Evolutionary conservation across 2,888 invertebrate genomes (phyloP).

Genomic region (Colostygia pectinataria): DNA sequence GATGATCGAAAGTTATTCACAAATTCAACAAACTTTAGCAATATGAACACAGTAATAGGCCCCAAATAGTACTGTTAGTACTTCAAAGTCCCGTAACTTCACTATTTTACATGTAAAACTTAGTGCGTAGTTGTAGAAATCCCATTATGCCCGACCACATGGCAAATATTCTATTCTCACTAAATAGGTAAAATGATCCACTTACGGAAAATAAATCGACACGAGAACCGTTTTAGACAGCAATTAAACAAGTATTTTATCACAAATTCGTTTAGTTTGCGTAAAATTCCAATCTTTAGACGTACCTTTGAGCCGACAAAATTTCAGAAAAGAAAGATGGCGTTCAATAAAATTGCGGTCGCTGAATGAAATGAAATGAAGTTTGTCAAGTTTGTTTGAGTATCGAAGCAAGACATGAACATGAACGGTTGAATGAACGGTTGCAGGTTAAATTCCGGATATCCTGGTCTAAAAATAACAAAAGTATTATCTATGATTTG

Average conservation of each 20-base stretch:
- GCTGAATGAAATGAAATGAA: slow-evolving; percentile 43
- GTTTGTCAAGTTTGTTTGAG: slow-evolving; percentile 27
- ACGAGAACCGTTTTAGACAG: slow-evolving; percentile 28
- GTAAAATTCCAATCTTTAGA: slow-evolving; percentile 50
- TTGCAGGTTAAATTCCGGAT: slow-evolving; percentile 4
- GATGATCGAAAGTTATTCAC: slow-evolving; percentile 32
- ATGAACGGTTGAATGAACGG: too few relatives aligned
- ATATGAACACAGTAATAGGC: slow-evolving; percentile 29
- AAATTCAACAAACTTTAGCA: slow-evolving; percentile 19
- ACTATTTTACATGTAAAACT: slow-evolving; percentile 54
- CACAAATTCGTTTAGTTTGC: slow-evolving; percentile 41
- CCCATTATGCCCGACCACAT: slow-evolving; percentile 71
- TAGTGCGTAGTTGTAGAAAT: slow-evolving; percentile 76
- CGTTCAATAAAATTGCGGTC: slow-evolving; percentile 60
- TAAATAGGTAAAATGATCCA: slow-evolving; percentile 35
- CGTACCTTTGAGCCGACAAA: slow-evolving; percentile 76
- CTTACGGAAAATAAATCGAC: slow-evolving; percentile 36
- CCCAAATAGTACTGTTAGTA: slow-evolving; percentile 18
- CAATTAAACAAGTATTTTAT: slow-evolving; percentile 28
- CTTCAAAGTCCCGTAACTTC: slow-evolving; percentile 30
- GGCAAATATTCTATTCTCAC: slow-evolving; percentile 49
- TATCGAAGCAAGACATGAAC: slow-evolving; percentile 32
- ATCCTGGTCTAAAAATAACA: neutral
- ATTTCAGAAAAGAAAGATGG: slow-evolving; percentile 79
- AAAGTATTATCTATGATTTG: slow-evolving; percentile 6